Evolutionary conservation across 2,113 vertebrate genomes (phyloP).

Genomic region (Dipodomys merriami): DNA sequence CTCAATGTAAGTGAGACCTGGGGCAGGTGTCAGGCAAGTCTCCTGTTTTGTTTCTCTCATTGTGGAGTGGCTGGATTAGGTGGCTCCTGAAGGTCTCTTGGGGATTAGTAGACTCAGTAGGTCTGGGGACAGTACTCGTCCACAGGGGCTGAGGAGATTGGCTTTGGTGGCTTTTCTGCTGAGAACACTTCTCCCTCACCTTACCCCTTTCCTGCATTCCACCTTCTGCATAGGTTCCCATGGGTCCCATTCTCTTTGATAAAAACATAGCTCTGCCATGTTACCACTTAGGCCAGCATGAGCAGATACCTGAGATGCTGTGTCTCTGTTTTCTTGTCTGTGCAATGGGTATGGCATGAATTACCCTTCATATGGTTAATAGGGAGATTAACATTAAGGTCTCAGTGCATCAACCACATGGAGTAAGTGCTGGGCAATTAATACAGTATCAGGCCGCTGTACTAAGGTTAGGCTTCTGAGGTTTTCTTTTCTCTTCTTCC

Average conservation of each 20-base stretch:
- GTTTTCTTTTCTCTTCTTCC: not conserved
- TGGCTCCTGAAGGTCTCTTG: not conserved
- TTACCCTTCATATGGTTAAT: not conserved
- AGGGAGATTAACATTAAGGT: not conserved
- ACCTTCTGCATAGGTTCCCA: not conserved
- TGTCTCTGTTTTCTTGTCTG: not conserved
- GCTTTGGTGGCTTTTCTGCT: not conserved
- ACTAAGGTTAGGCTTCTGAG: too few species aligned
- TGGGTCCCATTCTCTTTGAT: not conserved
- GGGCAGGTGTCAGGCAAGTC: not conserved
- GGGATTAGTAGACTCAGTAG: too few species aligned
- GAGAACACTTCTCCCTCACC: not conserved
- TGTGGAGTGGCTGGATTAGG: not conserved
- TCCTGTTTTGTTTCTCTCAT: not conserved
- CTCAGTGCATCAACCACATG: rapidly evolving
- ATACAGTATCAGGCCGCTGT: not conserved
- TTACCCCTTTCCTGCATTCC: not conserved
- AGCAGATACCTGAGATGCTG: not conserved
- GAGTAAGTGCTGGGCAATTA: not conserved
- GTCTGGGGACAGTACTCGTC: not conserved
- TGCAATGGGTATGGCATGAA: not conserved
- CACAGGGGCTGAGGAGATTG: not conserved
- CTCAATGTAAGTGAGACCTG: not conserved
- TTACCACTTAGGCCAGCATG: not conserved
- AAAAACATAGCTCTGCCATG: not conserved